Evolutionary conservation across 2,797 vertebrate genomes (phyloP).

Genomic region (Sebastes alutus): DNA sequence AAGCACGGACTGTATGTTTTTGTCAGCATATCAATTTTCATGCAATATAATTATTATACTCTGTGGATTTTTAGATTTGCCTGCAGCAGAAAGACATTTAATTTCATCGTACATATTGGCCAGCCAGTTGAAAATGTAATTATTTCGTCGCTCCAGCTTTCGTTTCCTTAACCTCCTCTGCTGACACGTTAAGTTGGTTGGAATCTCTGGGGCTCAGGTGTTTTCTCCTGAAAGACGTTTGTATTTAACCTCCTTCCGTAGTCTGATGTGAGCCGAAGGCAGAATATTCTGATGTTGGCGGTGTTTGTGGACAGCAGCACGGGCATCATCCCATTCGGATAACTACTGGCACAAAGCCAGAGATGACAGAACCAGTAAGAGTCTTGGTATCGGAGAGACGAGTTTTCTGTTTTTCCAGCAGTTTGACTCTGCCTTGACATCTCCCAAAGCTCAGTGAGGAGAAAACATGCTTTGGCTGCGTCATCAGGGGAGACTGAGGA

Average conservation of each 20-base stretch:
- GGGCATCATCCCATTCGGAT: background rate
- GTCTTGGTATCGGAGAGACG: background rate
- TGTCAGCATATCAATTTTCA: background rate
- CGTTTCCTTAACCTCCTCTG: conserved; percentile 21
- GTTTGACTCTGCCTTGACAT: conserved; percentile 33
- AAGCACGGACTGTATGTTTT: background rate
- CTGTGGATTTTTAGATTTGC: background rate
- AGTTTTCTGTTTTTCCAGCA: conserved; percentile 16
- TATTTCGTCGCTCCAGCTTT: background rate
- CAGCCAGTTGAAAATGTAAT: conserved; percentile 16
- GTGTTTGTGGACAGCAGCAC: conserved; percentile 18
- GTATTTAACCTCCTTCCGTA: conserved; percentile 21
- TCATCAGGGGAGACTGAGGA: conserved; percentile 34
- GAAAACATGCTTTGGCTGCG: conserved; percentile 32
- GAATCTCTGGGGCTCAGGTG: conserved; percentile 15
- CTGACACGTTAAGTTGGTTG: background rate
- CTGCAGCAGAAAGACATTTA: background rate
- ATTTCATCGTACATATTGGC: background rate
- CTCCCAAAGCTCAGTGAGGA: conserved; percentile 5
- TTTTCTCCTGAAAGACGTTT: conserved; percentile 17
- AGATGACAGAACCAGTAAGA: conserved; percentile 34
- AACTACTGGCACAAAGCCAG: conserved; percentile 34
- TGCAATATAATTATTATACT: background rate
- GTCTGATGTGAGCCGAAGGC: conserved; percentile 15
- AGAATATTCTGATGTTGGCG: conserved; percentile 3